phyloP scores from a whole-genome alignment of 2,888 invertebrate genomes.

The Acrobasis consociella region DNA sequence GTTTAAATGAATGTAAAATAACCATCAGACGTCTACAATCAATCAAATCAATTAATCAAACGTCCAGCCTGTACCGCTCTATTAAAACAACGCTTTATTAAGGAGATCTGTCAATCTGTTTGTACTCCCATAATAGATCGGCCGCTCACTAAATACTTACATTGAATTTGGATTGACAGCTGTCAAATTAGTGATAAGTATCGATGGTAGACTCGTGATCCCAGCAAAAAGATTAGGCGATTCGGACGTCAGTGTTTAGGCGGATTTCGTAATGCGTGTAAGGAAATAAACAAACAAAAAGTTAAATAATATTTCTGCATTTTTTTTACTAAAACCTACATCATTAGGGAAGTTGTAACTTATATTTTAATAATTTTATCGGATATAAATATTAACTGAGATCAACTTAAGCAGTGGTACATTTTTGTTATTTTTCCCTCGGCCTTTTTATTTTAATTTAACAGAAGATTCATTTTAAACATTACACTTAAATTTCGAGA shows the following conservation, averaged over 20 bases:
- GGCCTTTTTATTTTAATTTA: too few species aligned
- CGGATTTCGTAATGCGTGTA: background rate
- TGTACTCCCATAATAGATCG: constrained; percentile 16
- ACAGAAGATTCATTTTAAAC: too few species aligned
- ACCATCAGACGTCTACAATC: constrained; percentile 16
- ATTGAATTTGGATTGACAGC: constrained; percentile 46
- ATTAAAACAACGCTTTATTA: constrained; percentile 20
- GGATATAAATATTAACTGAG: too few species aligned
- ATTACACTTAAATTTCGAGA: too few species aligned
- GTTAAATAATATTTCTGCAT: too few species aligned
- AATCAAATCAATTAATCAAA: constrained; percentile 19
- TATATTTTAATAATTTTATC: too few species aligned
- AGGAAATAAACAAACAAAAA: background rate
- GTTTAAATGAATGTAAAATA: background rate
- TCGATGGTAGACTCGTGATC: constrained; percentile 27
- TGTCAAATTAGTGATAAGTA: constrained; percentile 47
- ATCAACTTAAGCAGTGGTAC: too few species aligned
- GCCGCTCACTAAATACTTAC: constrained; percentile 28
- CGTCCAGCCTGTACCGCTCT: constrained; percentile 3
- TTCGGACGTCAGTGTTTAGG: background rate
- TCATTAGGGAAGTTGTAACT: too few species aligned
- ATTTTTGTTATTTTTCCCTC: too few species aligned
- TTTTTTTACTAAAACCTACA: too few species aligned
- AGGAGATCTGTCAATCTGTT: constrained; percentile 22
- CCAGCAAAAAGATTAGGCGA: constrained; percentile 23